Evolutionary conservation across 2,113 vertebrate species (phyloP).

Genomic region (Hyla sarda): DNA sequence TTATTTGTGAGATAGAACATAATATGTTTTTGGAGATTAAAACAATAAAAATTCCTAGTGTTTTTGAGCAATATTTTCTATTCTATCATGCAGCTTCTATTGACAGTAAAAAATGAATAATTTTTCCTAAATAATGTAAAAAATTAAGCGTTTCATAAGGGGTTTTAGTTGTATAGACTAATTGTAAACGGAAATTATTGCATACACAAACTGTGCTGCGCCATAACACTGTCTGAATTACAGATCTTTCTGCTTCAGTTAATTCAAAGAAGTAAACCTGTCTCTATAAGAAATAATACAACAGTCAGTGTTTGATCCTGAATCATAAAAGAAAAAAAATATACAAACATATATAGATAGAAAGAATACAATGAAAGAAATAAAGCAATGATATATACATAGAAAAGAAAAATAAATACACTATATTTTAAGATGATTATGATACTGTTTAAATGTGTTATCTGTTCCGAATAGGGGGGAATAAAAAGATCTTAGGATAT

Average conservation of each 20-base stretch:
- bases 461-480: constrained; percentile 43
- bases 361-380: background rate
- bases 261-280: background rate
- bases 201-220: background rate
- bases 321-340: too few relatives aligned
- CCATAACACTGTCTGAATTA: background rate
- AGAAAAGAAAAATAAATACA: background rate
- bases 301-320: too few relatives aligned
- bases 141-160: background rate
- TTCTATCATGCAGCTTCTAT: background rate
- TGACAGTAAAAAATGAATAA: background rate
- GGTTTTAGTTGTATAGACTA: background rate
- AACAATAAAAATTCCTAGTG: background rate
- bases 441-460: background rate
- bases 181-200: background rate
- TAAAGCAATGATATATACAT: background rate
- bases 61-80: background rate
- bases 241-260: background rate
- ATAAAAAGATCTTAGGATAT: constrained; percentile 67
- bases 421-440: background rate
- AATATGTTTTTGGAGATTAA: background rate
- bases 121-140: background rate
- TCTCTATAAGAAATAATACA: background rate
- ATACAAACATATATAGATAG: background rate
- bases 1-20: background rate